Evolutionary conservation across 2,113 vertebrate genomes (phyloP), one percentile per base, ranked within the genome.

Genomic region (Uropsilus gracilis): DNA sequence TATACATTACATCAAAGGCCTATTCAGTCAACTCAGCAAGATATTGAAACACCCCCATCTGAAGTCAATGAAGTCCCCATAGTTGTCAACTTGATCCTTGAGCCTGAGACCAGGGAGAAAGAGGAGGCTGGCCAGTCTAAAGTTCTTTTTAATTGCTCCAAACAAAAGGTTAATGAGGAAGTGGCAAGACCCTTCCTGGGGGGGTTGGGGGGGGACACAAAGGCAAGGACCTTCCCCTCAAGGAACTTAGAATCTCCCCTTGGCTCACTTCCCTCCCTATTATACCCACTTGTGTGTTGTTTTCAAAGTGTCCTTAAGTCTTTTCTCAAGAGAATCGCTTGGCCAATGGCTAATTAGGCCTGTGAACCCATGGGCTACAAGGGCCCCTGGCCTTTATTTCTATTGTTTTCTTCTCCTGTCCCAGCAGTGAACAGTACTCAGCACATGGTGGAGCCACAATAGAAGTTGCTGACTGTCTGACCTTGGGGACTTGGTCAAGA

Each of bases 381-480:
- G 95, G 73, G 53, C 72, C 87, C 34, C 59, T 61, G 53, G 48
- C 73, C 87, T 97, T 94, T 61, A 63, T 91, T 92, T 66, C 92
- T 95, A 96, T 96, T 95, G 68, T 91, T 86, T 73, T 75, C 20
- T 26, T 90, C 37, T 95, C 37, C 42, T 90, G 90, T 82, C 48
- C 10, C 37, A 34, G 80, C 1, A 1, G 44, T 69, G 61, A 89
- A 68, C 30, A 42, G 44, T 72, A 53, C 80, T 89, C 63, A 32
- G 86, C 69, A 76, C 57, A 77, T 10, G 66, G 11, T 34, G 17
- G 11, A 77, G 77, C 55, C 72, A 94, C 94, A 69, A 61, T 32
- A 90, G 57, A 96, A 92, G 94, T 57, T 94, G 86, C 90, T 78
- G 57, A 90, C 96, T 93, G 59, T 85, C 73, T 95, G 94, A 96